Conservation (phyloP, 2,797 vertebrate genomes). For the Kryptolebias ocellatus region DNA sequence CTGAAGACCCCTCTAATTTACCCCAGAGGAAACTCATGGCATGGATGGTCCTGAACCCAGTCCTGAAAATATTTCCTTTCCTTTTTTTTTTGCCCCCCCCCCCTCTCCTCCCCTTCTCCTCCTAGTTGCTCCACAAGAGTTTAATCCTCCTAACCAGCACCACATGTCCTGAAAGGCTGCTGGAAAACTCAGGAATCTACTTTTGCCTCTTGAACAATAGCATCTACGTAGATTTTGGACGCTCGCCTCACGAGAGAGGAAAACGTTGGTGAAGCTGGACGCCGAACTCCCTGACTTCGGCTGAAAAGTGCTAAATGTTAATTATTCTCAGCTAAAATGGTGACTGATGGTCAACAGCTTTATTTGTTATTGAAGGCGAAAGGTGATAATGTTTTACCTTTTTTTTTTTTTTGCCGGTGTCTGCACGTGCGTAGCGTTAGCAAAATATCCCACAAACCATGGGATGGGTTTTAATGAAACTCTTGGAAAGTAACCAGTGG, state of each 20-base stretch:
- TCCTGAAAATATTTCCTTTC: constrained; percentile 74
- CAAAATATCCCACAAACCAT: no score
- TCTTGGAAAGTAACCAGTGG: no score
- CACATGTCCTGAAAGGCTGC: constrained; percentile 79
- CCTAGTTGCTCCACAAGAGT: constrained; percentile 65
- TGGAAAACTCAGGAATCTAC: constrained; percentile 78
- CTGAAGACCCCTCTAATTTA: constrained; percentile 68
- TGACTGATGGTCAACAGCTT: no score
- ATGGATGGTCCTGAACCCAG: constrained; percentile 72
- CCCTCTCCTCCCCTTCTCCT: constrained; percentile 38
- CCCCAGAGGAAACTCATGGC: constrained; percentile 73
- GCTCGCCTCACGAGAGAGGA: constrained; percentile 34
- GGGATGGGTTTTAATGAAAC: no score
- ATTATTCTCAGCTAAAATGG: constrained; percentile 26
- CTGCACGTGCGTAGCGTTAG: no score
- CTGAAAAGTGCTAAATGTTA: constrained; percentile 26
- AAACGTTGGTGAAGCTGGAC: constrained; percentile 26
- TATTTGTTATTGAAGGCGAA: no score
- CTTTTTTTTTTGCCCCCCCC: constrained; percentile 41
- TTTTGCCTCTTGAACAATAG: constrained; percentile 77
- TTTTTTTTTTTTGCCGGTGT: no score
- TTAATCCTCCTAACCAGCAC: constrained; percentile 80
- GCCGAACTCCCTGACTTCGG: constrained; percentile 23
- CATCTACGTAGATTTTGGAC: constrained; percentile 67
- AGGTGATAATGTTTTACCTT: no score